These are phyloP conservation scores for Thinocorus orbignyianus DNA, from an alignment of 2,113 vertebrate genomes.

Conservation along the genomic window DNA sequence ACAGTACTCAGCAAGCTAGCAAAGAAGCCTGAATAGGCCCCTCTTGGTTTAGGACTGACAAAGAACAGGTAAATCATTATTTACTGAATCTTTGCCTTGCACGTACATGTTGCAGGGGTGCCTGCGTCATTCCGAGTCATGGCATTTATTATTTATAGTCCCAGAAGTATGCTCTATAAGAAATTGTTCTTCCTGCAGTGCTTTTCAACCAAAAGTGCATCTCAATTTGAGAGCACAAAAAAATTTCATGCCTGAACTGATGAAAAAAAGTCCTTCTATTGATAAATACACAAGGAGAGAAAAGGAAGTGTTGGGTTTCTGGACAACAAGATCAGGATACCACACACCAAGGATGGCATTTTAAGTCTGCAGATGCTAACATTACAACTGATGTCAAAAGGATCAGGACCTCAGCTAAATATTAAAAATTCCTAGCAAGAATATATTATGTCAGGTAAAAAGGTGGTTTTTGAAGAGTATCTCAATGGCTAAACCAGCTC, in stretches of 20 bases:
- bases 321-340: background rate
- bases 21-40: background rate
- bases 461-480: background rate
- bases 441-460: background rate
- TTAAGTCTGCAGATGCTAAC: background rate
- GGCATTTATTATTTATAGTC: constrained; percentile 52
- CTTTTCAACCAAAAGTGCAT: constrained; percentile 32
- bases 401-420: background rate
- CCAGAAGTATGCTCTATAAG: background rate
- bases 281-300: background rate
- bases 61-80: background rate
- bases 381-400: background rate
- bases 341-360: background rate
- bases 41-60: background rate
- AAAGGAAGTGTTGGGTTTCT: background rate
- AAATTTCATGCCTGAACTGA: background rate
- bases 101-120: background rate
- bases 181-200: constrained; percentile 29
- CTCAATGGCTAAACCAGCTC: background rate
- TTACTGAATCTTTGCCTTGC: background rate
- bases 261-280: background rate
- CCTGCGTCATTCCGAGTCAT: background rate
- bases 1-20: background rate
- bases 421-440: background rate
- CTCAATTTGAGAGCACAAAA: background rate